These are phyloP conservation scores for Alloscopus bannaensis DNA, from an alignment of 2,888 invertebrate species.

Conservation along the genomic window DNA sequence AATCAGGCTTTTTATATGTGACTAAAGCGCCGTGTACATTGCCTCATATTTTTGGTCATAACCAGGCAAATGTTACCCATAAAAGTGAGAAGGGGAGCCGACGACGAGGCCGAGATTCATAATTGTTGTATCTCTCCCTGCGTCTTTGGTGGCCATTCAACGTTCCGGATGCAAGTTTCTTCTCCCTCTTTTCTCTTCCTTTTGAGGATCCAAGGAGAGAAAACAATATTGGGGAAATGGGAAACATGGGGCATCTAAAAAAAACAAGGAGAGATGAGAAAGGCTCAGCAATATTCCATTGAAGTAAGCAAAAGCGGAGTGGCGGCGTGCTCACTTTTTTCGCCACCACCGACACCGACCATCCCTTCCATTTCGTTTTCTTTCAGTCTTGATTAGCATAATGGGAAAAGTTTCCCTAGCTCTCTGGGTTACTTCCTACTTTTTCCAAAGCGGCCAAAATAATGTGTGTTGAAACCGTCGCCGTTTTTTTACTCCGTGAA, in stretches of 20 bases:
- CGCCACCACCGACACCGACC: background rate
- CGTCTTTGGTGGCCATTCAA: background rate
- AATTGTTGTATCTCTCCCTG: background rate
- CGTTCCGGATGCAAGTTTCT: background rate
- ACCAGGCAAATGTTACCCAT: too few species aligned
- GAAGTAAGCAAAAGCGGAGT: background rate
- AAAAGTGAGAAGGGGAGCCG: conserved; percentile 23
- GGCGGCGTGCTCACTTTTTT: too few species aligned
- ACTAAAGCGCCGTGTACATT: too few species aligned
- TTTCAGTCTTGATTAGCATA: conserved; percentile 72
- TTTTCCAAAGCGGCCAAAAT: background rate
- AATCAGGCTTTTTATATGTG: too few species aligned
- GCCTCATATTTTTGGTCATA: too few species aligned
- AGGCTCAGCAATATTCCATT: background rate
- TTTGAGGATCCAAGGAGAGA: background rate
- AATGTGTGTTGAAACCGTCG: background rate
- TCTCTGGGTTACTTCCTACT: background rate
- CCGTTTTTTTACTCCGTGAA: background rate
- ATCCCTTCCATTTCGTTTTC: conserved; percentile 63
- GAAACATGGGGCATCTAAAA: conserved; percentile 69
- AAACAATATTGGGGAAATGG: conserved; percentile 56
- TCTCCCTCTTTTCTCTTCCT: background rate
- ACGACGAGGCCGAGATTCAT: conserved; percentile 7
- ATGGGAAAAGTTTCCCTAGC: conserved; percentile 73
- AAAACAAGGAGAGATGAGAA: conserved; percentile 22